Percentiles rank a stretch among this genome's conserved stretches.
Conservation (phyloP, 2,888 invertebrate species). For the Scaptomyza tumidula region DNA sequence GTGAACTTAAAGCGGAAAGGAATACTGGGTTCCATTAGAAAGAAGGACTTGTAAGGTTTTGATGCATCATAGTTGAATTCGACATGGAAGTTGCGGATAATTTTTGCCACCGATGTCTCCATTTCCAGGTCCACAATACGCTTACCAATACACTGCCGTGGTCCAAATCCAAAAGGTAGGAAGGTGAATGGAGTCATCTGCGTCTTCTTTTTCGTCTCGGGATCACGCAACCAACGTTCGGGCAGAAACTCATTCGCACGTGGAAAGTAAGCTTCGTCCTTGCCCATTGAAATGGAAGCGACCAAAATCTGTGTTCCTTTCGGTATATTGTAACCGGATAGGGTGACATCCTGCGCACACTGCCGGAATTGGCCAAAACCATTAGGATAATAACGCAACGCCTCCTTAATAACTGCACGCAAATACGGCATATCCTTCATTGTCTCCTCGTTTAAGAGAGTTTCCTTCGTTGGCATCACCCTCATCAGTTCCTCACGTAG, state of each 20-base stretch:
- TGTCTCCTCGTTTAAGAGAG: conserved; percentile 83
- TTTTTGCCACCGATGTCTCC: conserved; percentile 85
- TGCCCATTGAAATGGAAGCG: conserved; percentile 87
- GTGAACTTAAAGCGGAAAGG: conserved; percentile 81
- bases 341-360: conserved; percentile 86
- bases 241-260: conserved; percentile 88
- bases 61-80: conserved; percentile 72
- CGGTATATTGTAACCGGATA: conserved; percentile 88
- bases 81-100: conserved; percentile 77
- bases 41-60: conserved; percentile 58
- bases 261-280: conserved; percentile 87
- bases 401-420: conserved; percentile 90
- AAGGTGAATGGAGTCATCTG: conserved; percentile 85
- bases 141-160: conserved; percentile 89
- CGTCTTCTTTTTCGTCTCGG: conserved; percentile 43
- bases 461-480: conserved; percentile 83
- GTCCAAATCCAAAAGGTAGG: conserved; percentile 89
- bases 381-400: conserved; percentile 87
- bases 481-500: conserved; percentile 86
- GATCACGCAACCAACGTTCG: conserved; percentile 88
- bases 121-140: conserved; percentile 90
- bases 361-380: conserved; percentile 86
- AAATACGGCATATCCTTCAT: conserved; percentile 87
- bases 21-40: conserved; percentile 79
- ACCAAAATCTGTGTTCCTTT: conserved; percentile 89